Conservation (phyloP, 2,113 vertebrate genomes). For the Nettapus auritus region DNA sequence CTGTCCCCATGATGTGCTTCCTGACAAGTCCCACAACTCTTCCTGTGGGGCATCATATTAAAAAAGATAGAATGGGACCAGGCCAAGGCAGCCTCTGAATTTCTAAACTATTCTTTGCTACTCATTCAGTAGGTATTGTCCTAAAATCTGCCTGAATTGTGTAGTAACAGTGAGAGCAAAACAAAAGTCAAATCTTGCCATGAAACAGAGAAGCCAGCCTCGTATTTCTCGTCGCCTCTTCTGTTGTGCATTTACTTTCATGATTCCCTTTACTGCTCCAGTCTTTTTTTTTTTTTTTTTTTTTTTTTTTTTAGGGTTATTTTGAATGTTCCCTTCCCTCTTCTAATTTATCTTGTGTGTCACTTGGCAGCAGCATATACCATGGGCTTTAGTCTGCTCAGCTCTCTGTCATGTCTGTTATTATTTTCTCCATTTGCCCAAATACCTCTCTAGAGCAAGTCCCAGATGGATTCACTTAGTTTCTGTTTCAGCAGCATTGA, state of each 20-base stretch:
- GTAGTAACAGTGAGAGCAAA: background rate
- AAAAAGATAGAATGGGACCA: background rate
- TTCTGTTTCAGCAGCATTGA: background rate
- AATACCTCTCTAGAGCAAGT: background rate
- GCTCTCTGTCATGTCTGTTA: background rate
- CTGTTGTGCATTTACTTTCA: background rate
- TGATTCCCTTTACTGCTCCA: background rate
- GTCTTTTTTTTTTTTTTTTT: background rate
- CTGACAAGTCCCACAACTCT: background rate
- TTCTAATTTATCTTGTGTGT: background rate
- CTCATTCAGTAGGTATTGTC: background rate
- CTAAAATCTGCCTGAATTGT: conserved; percentile 4
- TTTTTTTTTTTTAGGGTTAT: background rate
- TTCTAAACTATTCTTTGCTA: background rate
- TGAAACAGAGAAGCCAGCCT: background rate
- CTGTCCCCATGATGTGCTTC: background rate
- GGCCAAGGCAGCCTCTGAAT: background rate
- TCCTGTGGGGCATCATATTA: background rate
- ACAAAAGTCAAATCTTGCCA: background rate
- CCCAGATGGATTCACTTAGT: background rate
- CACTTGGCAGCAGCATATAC: background rate
- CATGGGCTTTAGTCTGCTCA: background rate
- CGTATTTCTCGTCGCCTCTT: background rate
- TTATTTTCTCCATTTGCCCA: background rate
- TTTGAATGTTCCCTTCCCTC: background rate